Evolutionary conservation across 2,888 invertebrate genomes (phyloP), one percentile per base, ranked within the genome.

Genomic region (Sinhomidia bicolor): DNA sequence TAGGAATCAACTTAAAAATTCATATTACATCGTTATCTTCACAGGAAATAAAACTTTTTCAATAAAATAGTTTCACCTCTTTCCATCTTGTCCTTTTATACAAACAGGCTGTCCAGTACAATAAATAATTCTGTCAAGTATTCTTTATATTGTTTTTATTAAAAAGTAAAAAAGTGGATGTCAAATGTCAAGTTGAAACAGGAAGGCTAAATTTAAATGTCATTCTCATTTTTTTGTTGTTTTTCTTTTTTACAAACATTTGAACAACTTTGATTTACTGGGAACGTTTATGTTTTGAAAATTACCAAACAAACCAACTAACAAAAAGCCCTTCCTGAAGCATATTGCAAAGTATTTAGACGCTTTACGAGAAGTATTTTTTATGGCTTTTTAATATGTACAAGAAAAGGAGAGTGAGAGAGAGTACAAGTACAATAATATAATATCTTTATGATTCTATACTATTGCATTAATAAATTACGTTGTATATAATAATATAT

Each of bases 1-100:
- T 74, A 74, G 74, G 74, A 74, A 74, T 74, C 74, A 51, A 74
- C 47, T 74, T 74, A 74, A 74, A 74, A 74, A 74, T 74, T 23
- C n/a, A 74, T 74, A 47, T 68, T 60, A 26, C 4, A 32, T 62
- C 7, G 17, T 32, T 32, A 2, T 62, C 12, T 12, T 12, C 20
- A 17, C 12, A 14, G 57, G 57, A 57, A 57, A 20, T 14, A 47
- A 47, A 47, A 47, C 14, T 47, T 6, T 57, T 36, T 7, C 57
- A 57, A 57, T 57, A 57, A 57, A 9, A 36, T n/a, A n/a, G n/a
- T n/a, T n/a, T n/a, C n/a, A n/a, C n/a, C n/a, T n/a, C n/a, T n/a
- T n/a, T n/a, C n/a, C n/a, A n/a, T n/a, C n/a, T n/a, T n/a, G n/a
- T n/a, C n/a, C n/a, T n/a, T n/a, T n/a, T n/a, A n/a, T n/a, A n/a